Conservation (phyloP, 2,888 invertebrate species). For the Dryobota labecula region DNA sequence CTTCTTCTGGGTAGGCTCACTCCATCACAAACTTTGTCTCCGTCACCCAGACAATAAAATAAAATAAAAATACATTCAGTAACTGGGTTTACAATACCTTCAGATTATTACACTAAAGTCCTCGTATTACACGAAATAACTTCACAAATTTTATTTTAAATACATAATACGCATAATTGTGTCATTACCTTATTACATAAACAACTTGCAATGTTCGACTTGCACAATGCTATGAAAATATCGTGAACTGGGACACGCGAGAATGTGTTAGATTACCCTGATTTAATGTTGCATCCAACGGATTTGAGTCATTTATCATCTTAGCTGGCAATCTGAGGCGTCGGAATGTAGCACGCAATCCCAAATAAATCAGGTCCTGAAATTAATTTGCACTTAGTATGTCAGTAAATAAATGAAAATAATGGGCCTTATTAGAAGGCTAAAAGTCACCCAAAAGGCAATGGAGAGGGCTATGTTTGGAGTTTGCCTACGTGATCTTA, state of each 20-base stretch:
- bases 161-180: slow-evolving; percentile 53
- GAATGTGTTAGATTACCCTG: slow-evolving; percentile 50
- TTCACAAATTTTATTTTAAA: slow-evolving; percentile 53
- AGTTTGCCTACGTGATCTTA: too few relatives aligned
- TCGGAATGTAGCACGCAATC: slow-evolving; percentile 34
- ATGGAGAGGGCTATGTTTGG: too few relatives aligned
- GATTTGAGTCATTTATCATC: slow-evolving; percentile 60
- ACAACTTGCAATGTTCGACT: slow-evolving; percentile 48
- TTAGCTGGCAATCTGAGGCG: slow-evolving; percentile 7
- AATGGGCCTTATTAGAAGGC: too few relatives aligned
- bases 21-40: too few relatives aligned
- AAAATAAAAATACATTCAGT: neutral
- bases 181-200: slow-evolving; percentile 56
- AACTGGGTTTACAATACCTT: slow-evolving; percentile 28
- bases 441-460: too few relatives aligned
- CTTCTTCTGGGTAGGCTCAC: too few relatives aligned
- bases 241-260: slow-evolving; percentile 50
- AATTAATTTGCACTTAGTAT: slow-evolving; percentile 30
- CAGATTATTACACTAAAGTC: slow-evolving; percentile 28
- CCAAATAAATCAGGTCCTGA: slow-evolving; percentile 27
- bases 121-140: slow-evolving; percentile 40
- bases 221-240: slow-evolving; percentile 58
- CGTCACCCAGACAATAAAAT: too few relatives aligned
- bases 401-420: slow-evolving; percentile 12
- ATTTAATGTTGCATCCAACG: slow-evolving; percentile 55